phyloP scores from a whole-genome alignment of 2,113 vertebrate genomes.

The Formicarius rufipectus region DNA sequence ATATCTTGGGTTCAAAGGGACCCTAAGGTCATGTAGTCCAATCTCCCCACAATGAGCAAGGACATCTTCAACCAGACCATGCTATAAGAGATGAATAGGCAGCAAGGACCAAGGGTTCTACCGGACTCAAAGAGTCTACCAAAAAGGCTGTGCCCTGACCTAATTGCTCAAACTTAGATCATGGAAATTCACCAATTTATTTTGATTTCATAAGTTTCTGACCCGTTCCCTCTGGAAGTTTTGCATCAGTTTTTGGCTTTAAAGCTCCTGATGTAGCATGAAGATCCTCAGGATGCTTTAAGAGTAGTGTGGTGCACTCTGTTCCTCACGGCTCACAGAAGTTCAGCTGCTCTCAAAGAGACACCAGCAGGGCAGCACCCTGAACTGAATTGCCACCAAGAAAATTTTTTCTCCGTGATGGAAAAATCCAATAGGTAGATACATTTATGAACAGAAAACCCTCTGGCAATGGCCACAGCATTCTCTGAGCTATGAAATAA shows the following conservation, averaged over 20 bases:
- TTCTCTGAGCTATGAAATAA: not conserved
- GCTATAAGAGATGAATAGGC: not conserved
- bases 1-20: not conserved
- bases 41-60: not conserved
- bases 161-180: not conserved
- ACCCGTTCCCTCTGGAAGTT: not conserved
- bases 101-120: not conserved
- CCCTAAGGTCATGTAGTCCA: not conserved
- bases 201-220: not conserved
- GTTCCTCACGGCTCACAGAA: not conserved
- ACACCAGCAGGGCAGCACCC: rapidly evolving
- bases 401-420: not conserved
- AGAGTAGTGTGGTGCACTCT: rapidly evolving
- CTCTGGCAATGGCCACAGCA: not conserved
- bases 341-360: not conserved
- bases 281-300: not conserved
- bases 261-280: not conserved
- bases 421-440: not conserved
- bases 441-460: not conserved
- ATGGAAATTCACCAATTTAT: not conserved
- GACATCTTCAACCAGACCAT: not conserved
- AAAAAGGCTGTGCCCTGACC: not conserved
- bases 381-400: not conserved
- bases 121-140: not conserved
- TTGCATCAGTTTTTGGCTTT: not conserved